Evolutionary conservation across 2,888 invertebrate genomes (phyloP).

Genomic region (Apamea anceps): DNA sequence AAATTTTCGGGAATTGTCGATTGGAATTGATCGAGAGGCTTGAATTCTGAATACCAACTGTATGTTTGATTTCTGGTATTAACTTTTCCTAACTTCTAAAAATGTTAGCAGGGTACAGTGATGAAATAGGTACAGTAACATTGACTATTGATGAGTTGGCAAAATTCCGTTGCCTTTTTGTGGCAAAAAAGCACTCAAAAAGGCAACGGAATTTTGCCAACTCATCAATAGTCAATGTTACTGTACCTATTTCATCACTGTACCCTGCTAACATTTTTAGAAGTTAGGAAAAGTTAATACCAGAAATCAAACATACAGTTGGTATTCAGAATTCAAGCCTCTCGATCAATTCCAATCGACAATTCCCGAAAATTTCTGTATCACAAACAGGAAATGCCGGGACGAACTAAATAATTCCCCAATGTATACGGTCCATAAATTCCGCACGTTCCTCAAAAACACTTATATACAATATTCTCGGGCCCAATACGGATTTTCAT

Average conservation of each 20-base stretch:
- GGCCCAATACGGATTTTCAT: constrained; percentile 60
- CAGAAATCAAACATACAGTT: background rate
- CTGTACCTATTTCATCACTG: background rate
- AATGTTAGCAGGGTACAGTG: background rate
- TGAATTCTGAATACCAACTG: background rate
- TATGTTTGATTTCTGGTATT: background rate
- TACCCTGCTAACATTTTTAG: background rate
- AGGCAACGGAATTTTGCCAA: background rate
- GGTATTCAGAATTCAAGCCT: background rate
- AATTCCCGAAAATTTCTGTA: constrained; percentile 37
- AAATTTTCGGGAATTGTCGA: constrained; percentile 32
- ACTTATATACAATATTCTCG: constrained; percentile 60
- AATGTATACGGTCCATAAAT: constrained; percentile 53
- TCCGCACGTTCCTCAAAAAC: constrained; percentile 58
- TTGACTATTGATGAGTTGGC: background rate
- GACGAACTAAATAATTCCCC: constrained; percentile 49
- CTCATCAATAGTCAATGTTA: background rate
- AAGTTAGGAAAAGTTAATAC: background rate
- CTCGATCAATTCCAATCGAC: constrained; percentile 18
- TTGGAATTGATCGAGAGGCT: constrained; percentile 21
- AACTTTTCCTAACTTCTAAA: background rate
- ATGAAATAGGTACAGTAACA: background rate
- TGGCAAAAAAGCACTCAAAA: no score
- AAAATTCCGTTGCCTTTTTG: no score
- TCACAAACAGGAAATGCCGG: constrained; percentile 38